Conservation (phyloP, 1,140 invertebrate genomes). For the Macrostomum lignano region DNA sequence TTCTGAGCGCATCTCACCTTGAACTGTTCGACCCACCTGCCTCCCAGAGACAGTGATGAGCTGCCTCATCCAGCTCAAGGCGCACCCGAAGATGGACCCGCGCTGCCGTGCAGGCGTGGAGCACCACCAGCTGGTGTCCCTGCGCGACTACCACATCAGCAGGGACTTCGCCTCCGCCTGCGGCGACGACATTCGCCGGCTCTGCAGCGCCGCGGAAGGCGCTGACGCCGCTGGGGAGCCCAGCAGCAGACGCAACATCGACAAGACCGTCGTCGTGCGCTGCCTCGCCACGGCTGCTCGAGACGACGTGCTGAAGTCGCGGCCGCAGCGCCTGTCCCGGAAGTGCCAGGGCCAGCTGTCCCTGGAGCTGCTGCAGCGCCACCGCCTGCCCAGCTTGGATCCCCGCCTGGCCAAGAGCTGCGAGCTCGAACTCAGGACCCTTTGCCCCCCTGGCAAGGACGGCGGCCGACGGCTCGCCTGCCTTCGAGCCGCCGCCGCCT, state of each 20-base stretch:
- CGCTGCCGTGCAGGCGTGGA: slow-evolving; percentile 75
- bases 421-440: too few species aligned
- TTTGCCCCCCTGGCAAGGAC: too few species aligned
- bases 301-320: slow-evolving; percentile 4
- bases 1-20: too few species aligned
- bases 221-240: background rate
- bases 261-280: slow-evolving; percentile 6
- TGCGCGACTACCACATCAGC: background rate
- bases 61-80: slow-evolving; percentile 69
- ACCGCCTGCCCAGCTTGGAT: too few species aligned
- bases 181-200: slow-evolving; percentile 2
- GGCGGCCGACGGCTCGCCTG: too few species aligned
- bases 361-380: slow-evolving; percentile 51
- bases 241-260: background rate
- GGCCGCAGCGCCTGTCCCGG: slow-evolving; percentile 45
- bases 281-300: slow-evolving; percentile 7
- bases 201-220: slow-evolving; percentile 2
- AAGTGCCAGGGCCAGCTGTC: slow-evolving; percentile 54
- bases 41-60: slow-evolving; percentile 50
- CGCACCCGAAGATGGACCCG: slow-evolving; percentile 38
- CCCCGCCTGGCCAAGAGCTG: too few species aligned
- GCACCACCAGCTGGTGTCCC: slow-evolving; percentile 38
- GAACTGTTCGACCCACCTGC: too few species aligned
- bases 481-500: too few species aligned
- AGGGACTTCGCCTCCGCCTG: slow-evolving; percentile 4